A percentile compares a stretch with the other conserved stretches of the same genome.
phyloP scores from a whole-genome alignment of 2,888 invertebrate genomes.

The Rotaria sp. region DNA sequence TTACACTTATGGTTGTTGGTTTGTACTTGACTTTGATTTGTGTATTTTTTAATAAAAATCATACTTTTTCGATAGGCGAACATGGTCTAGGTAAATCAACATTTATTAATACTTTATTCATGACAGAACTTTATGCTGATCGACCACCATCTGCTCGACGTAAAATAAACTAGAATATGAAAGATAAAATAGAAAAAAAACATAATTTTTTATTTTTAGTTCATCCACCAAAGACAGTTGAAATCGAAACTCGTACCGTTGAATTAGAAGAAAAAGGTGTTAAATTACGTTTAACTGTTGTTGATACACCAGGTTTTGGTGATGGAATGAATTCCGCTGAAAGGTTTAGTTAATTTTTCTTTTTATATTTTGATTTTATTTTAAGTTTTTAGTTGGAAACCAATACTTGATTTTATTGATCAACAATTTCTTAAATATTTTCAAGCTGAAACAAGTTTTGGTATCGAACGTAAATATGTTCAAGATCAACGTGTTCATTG shows the following conservation, averaged over 20 bases:
- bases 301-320: conserved; percentile 41
- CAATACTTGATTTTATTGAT: conserved; percentile 38
- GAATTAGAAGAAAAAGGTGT: conserved; percentile 41
- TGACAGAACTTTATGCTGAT: conserved; percentile 39
- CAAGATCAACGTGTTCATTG: conserved; percentile 94
- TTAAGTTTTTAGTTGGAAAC: conserved; percentile 30
- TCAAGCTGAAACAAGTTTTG: conserved; percentile 32
- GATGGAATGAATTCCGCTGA: conserved; percentile 35
- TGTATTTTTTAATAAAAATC: not conserved
- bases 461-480: conserved; percentile 82
- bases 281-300: conserved; percentile 38
- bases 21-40: not conserved
- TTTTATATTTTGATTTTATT: not conserved
- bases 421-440: conserved; percentile 35
- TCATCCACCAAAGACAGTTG: conserved; percentile 31
- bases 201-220: not conserved
- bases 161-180: not conserved
- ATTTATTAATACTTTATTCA: conserved; percentile 40
- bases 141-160: not conserved
- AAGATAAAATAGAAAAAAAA: not conserved
- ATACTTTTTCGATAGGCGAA: not conserved
- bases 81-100: conserved; percentile 40
- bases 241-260: conserved; percentile 36
- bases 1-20: conserved; percentile 39
- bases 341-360: not conserved